Evolutionary conservation across 2,113 vertebrate genomes (phyloP).

Genomic region (Mirza zaza): DNA sequence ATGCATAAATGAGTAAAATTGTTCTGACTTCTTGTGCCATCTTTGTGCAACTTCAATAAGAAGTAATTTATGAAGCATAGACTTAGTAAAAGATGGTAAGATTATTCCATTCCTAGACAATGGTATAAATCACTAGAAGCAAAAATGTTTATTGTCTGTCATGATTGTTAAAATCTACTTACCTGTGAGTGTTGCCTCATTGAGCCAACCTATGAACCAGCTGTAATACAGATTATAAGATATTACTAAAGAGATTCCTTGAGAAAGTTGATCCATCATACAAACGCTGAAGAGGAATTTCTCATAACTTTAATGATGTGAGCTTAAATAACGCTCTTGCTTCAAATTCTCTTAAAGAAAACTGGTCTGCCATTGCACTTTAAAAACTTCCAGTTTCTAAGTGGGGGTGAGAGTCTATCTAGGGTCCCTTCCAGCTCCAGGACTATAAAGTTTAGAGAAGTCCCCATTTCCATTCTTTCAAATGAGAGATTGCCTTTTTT

Average conservation of each 20-base stretch:
- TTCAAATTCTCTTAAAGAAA: neutral
- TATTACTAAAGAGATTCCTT: neutral
- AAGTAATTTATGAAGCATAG: neutral
- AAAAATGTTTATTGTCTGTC: neutral
- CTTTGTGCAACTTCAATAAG: neutral
- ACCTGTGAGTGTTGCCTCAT: neutral
- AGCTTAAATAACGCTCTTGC: neutral
- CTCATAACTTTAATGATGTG: neutral
- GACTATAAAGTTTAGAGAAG: neutral
- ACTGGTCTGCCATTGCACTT: neutral
- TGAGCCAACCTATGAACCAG: conserved; percentile 7
- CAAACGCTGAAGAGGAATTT: neutral
- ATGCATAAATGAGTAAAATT: neutral
- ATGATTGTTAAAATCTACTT: neutral
- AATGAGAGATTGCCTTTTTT: neutral
- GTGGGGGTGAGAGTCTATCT: neutral
- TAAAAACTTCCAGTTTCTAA: neutral
- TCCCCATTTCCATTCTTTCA: neutral
- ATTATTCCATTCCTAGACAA: neutral
- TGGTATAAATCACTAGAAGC: neutral
- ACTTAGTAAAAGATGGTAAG: neutral
- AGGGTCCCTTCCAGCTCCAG: neutral
- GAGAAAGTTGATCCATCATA: neutral
- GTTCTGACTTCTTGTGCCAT: neutral
- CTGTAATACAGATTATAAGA: neutral